A percentile compares a stretch with the other conserved stretches of the same genome.
Conservation (phyloP, 2,113 vertebrate species). For the Rhegmatorhina hoffmannsi region DNA sequence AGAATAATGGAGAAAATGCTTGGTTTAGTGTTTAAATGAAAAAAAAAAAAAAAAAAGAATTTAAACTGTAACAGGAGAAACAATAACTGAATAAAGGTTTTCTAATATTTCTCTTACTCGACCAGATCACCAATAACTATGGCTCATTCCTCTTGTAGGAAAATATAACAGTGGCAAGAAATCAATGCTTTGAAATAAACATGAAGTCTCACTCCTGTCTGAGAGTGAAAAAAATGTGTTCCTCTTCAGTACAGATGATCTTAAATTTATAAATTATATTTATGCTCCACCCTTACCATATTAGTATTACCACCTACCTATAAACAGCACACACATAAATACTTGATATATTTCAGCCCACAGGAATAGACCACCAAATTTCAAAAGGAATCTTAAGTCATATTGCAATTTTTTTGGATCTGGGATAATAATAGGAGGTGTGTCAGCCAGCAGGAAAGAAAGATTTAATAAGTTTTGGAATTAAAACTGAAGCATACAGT, state of each 20-base stretch:
- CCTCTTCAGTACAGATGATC: not conserved
- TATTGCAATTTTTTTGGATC: not conserved
- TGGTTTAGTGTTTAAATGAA: not conserved
- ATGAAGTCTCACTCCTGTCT: not conserved
- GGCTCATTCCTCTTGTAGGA: not conserved
- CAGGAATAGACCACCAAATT: not conserved
- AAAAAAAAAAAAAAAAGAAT: not conserved
- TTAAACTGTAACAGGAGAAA: not conserved
- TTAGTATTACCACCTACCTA: not conserved
- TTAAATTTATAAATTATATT: not conserved
- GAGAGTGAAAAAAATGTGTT: not conserved
- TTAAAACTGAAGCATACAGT: not conserved
- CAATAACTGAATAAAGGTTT: not conserved
- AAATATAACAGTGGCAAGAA: not conserved
- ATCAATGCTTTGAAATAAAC: not conserved
- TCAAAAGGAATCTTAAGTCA: not conserved
- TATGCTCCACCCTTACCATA: not conserved
- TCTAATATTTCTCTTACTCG: not conserved
- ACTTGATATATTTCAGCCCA: not conserved
- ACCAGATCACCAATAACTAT: not conserved
- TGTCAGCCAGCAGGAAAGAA: not conserved
- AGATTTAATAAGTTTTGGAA: constrained; percentile 19
- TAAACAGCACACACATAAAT: not conserved
- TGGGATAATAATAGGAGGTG: not conserved
- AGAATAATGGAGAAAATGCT: not conserved